These are phyloP conservation scores for Lacerta agilis DNA, from an alignment of 2,797 vertebrate species.

Conservation along the genomic window DNA sequence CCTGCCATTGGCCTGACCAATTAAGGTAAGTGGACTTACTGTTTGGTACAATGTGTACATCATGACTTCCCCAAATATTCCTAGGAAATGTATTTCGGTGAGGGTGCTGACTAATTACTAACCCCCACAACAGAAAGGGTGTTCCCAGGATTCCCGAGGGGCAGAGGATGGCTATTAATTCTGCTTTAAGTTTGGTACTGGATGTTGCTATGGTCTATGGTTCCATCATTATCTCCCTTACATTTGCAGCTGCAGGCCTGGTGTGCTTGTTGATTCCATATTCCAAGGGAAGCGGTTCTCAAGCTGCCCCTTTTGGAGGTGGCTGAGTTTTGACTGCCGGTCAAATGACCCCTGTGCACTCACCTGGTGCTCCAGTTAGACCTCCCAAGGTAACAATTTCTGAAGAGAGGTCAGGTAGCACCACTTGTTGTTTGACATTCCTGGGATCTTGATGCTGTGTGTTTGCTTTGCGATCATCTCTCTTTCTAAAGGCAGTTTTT, in stretches of 20 bases:
- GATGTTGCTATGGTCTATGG: not conserved
- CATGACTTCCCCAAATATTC: not conserved
- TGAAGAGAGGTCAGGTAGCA: not conserved
- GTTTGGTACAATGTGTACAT: not conserved
- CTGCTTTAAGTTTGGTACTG: not conserved
- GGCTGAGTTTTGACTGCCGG: not conserved
- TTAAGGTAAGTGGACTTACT: no score
- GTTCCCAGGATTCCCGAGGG: not conserved
- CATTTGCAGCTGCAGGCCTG: not conserved
- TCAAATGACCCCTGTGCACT: not conserved
- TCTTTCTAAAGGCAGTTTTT: not conserved
- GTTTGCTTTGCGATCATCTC: not conserved
- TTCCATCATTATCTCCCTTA: not conserved
- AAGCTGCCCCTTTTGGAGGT: not conserved
- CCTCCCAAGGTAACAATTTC: not conserved
- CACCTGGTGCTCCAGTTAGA: not conserved
- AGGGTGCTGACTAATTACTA: not conserved
- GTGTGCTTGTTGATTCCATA: not conserved
- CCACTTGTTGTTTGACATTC: constrained; percentile 1
- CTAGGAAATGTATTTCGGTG: not conserved
- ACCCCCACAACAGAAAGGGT: not conserved
- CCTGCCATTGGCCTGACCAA: no score
- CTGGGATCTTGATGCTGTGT: not conserved
- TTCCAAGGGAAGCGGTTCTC: not conserved
- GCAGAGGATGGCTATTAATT: not conserved